A percentile compares a stretch with the other conserved stretches of the same genome.
Conservation (phyloP, 2,888 invertebrate species). For the Seladonia tumulorum region DNA sequence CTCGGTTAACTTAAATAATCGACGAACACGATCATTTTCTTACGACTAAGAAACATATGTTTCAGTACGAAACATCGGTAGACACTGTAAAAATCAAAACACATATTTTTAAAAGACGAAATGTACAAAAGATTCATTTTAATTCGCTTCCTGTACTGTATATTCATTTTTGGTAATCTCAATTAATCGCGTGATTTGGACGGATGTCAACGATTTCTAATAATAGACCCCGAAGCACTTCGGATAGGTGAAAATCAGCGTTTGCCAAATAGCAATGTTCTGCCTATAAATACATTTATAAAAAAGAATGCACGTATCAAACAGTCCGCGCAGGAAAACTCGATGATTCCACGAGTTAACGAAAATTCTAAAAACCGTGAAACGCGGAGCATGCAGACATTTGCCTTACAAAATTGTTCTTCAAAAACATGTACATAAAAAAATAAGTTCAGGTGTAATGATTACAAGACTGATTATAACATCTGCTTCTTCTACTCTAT, state of each 20-base stretch:
- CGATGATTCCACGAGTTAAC: conserved; percentile 11
- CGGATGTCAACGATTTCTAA: conserved; percentile 34
- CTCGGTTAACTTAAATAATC: not conserved
- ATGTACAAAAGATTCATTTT: not conserved
- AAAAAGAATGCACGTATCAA: not conserved
- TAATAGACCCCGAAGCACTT: conserved; percentile 37
- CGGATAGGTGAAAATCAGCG: conserved; percentile 40
- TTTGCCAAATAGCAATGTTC: conserved; percentile 44
- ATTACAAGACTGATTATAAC: conserved; percentile 49
- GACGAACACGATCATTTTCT: not conserved
- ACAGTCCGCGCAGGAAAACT: conserved; percentile 10
- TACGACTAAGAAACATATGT: too few relatives aligned
- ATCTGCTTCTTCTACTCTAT: conserved; percentile 37
- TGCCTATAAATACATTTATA: conserved; percentile 16
- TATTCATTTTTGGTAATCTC: conserved; percentile 8
- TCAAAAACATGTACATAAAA: conserved; percentile 30
- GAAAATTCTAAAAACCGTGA: conserved; percentile 16
- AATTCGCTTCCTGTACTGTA: conserved; percentile 16
- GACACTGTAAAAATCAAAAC: not conserved
- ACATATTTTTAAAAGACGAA: not conserved
- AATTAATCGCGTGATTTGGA: conserved; percentile 34
- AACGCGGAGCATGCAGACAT: conserved; percentile 27
- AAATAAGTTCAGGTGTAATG: conserved; percentile 30
- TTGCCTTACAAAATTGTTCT: conserved; percentile 51
- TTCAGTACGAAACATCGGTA: not conserved